Evolutionary conservation across 1,140 invertebrate genomes (phyloP).

Genomic region (Scaptodrosophila lebanonensis): DNA sequence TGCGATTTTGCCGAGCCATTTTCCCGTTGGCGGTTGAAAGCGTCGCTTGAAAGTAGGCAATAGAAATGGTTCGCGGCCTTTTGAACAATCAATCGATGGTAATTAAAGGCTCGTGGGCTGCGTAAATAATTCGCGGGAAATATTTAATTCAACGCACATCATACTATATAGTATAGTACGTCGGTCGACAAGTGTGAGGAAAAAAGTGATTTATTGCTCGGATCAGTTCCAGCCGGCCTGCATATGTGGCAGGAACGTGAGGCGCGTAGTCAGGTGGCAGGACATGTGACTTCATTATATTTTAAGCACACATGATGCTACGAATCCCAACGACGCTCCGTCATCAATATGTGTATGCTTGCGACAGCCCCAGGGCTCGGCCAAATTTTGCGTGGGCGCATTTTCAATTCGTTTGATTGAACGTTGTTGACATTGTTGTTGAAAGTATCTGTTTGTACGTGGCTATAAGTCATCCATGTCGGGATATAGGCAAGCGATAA

Average conservation of each 20-base stretch:
- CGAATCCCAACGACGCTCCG: constrained; percentile 14
- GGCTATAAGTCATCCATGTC: constrained; percentile 1
- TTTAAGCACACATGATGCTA: constrained; percentile 20
- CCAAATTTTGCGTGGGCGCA: constrained; percentile 31
- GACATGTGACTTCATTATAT: constrained; percentile 42
- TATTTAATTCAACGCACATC: too few species aligned
- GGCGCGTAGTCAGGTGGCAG: constrained; percentile 34
- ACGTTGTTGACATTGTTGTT: constrained; percentile 49
- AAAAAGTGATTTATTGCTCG: too few species aligned
- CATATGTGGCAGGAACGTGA: constrained; percentile 19
- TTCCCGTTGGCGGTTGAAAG: too few species aligned
- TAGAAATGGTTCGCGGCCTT: not conserved
- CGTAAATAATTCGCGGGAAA: too few species aligned
- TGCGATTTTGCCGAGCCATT: too few species aligned
- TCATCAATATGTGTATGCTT: constrained; percentile 24
- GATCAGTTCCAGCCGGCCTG: not conserved
- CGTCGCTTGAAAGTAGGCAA: constrained; percentile 5
- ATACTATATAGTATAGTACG: too few species aligned
- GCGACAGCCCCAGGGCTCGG: constrained; percentile 28
- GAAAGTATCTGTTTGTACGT: not conserved
- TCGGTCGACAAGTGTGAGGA: too few species aligned
- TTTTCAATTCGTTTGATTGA: constrained; percentile 52
- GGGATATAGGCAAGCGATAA: constrained; percentile 42
- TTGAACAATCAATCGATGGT: too few species aligned
- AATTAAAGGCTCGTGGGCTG: constrained; percentile 35